These are phyloP conservation scores for Endomychus coccineus DNA, from an alignment of 2,888 invertebrate species.

Conservation along the genomic window DNA sequence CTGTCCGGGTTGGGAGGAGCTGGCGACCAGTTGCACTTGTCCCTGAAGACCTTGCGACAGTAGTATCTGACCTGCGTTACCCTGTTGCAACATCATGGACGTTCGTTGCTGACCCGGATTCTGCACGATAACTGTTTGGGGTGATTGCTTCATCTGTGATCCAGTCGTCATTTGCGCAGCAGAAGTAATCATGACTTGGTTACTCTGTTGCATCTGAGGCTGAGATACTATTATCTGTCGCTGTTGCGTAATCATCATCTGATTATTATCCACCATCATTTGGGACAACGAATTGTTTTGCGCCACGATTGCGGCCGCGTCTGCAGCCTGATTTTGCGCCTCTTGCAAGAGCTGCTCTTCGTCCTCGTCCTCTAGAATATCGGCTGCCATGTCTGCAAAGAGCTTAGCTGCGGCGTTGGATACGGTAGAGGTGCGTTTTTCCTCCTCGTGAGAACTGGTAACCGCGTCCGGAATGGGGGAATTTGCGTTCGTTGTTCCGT, in stretches of 20 bases:
- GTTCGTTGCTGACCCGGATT: constrained; percentile 35
- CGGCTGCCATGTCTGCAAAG: constrained; percentile 78
- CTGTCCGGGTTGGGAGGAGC: constrained; percentile 42
- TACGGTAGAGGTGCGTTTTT: constrained; percentile 49
- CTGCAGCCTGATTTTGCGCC: constrained; percentile 22
- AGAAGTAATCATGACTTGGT: too few relatives aligned
- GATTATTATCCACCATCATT: constrained; percentile 39
- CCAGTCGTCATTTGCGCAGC: constrained; percentile 16
- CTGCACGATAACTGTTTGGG: constrained; percentile 41
- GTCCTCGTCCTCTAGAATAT: constrained; percentile 76
- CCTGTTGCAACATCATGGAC: constrained; percentile 36
- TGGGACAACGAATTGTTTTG: constrained; percentile 28
- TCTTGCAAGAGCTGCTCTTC: constrained; percentile 44
- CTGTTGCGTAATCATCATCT: constrained; percentile 41
- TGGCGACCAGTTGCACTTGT: constrained; percentile 45
- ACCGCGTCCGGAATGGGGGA: constrained; percentile 46
- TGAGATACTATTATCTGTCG: constrained; percentile 48
- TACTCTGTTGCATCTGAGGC: constrained; percentile 10
- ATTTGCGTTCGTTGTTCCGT: constrained; percentile 38
- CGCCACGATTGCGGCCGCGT: constrained; percentile 17
- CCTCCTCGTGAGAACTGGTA: constrained; percentile 36
- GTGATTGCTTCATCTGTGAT: constrained; percentile 34
- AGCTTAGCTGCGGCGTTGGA: constrained; percentile 80
- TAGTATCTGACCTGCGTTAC: constrained; percentile 36
- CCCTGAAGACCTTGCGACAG: constrained; percentile 39